These are phyloP conservation scores for Adrianichthys oophorus DNA, from an alignment of 2,797 vertebrate species.

Conservation along the genomic window DNA sequence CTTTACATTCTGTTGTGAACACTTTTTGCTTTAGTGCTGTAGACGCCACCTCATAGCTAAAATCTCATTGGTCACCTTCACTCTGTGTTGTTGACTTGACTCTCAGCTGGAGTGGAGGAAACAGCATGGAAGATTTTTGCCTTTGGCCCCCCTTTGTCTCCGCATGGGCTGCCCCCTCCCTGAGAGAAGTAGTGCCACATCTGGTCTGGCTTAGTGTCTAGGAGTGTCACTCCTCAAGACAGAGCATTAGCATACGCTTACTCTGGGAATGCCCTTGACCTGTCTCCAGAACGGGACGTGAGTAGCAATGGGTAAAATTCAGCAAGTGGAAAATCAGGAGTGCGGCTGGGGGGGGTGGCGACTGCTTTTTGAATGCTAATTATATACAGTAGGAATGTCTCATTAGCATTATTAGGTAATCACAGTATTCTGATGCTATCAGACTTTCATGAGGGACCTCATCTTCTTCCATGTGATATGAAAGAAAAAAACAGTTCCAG, in stretches of 20 bases:
- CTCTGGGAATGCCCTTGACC: constrained; percentile 84
- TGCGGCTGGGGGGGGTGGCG: background rate
- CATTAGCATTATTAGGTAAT: constrained; percentile 42
- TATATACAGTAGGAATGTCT: constrained; percentile 21
- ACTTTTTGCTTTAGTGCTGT: background rate
- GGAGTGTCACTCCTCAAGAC: constrained; percentile 55
- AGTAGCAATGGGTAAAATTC: constrained; percentile 53
- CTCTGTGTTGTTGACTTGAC: background rate
- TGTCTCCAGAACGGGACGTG: constrained; percentile 69
- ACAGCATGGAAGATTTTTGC: constrained; percentile 10
- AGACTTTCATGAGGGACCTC: constrained; percentile 7
- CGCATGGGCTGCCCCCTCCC: constrained; percentile 55
- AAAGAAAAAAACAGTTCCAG: constrained; percentile 25
- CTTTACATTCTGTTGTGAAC: background rate
- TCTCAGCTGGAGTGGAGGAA: constrained; percentile 9
- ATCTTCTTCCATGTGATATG: constrained; percentile 4
- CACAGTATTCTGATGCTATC: constrained; percentile 11
- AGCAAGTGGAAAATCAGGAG: background rate
- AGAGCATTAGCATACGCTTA: constrained; percentile 78
- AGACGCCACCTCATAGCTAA: background rate
- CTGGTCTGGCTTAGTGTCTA: constrained; percentile 36
- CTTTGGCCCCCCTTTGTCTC: constrained; percentile 28
- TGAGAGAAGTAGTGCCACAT: constrained; percentile 48
- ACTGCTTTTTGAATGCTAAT: constrained; percentile 20
- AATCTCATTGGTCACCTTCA: constrained; percentile 6